Evolutionary conservation across 35 echinoderm and acorn worm species (phyloP), one percentile per base, ranked within the genome.

Genomic region (Patiria miniata): DNA sequence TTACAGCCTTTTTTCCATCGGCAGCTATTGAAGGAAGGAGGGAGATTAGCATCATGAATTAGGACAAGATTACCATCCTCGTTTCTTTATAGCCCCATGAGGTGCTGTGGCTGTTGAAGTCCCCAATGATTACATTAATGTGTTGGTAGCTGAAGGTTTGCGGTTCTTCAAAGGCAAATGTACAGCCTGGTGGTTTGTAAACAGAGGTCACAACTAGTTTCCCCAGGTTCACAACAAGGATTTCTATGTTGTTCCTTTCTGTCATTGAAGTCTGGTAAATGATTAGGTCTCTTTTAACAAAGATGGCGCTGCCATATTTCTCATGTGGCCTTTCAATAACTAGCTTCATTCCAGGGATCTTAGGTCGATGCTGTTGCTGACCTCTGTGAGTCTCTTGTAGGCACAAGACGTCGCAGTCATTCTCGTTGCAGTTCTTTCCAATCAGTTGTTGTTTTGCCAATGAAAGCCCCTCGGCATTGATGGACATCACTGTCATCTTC

Each of bases 321-420:
- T 80, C 79, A 59, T 84, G 79, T 36, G 88, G 80, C 54, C 57
- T 51, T 37, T 84, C 88, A 26, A 77, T 33, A 37, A 59, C 22
- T n/a, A 90, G 80, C 36, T 34, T 80, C 80, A 90, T 90, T 83
- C 80, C 59, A 51, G 88, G 88, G 17, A 90, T 90, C 29, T n/a
- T 61, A 33, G 80, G 88, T 36, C 88, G 39, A 59, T 18, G 21
- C 47, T 83, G 82, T 61, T 90, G 79, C 9, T 80, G 82, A 26
- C 80, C 88, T 90, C 88, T 90, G 81, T 90, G 88, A 16, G 80
- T 83, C 88, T 90, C 88, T 52, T 90, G 88, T 33, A 83, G 57
- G 40, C 88, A 84, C 29, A 90, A 57, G 80, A 83, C 44, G 36
- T 77, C 53, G 73, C 80, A 83, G 79, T 90, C 51, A 21, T 69